Conservation (phyloP, 1,140 invertebrate genomes). For the Pararge aegeria region DNA sequence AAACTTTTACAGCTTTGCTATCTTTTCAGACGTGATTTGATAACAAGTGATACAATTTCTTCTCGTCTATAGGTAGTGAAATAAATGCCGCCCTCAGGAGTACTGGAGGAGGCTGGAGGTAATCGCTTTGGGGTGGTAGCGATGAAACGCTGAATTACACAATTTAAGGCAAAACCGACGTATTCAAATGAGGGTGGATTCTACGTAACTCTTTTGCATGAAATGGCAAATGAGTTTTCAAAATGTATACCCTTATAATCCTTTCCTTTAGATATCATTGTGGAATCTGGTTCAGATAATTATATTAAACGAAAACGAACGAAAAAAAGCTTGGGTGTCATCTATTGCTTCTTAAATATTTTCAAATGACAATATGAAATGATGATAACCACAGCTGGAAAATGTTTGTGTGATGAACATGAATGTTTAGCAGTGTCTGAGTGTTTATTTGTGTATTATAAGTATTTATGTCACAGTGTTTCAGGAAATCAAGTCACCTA, state of each 20-base stretch:
- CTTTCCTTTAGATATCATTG: background rate
- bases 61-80: background rate
- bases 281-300: background rate
- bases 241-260: background rate
- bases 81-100: background rate
- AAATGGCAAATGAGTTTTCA: conserved; percentile 2
- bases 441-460: too few relatives aligned
- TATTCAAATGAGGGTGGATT: background rate
- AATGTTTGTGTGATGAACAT: too few relatives aligned
- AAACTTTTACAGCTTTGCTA: too few relatives aligned
- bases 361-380: too few relatives aligned
- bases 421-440: too few relatives aligned
- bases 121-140: background rate
- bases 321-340: too few relatives aligned
- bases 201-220: background rate
- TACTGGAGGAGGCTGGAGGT: too few relatives aligned
- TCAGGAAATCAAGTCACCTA: too few relatives aligned
- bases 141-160: background rate
- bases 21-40: too few relatives aligned
- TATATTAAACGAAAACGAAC: background rate
- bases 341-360: too few relatives aligned
- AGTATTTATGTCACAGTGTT: too few relatives aligned
- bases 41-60: background rate
- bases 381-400: too few relatives aligned
- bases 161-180: background rate